These are phyloP conservation scores for Synergus gifuensis DNA, from an alignment of 2,888 invertebrate genomes.

Conservation along the genomic window DNA sequence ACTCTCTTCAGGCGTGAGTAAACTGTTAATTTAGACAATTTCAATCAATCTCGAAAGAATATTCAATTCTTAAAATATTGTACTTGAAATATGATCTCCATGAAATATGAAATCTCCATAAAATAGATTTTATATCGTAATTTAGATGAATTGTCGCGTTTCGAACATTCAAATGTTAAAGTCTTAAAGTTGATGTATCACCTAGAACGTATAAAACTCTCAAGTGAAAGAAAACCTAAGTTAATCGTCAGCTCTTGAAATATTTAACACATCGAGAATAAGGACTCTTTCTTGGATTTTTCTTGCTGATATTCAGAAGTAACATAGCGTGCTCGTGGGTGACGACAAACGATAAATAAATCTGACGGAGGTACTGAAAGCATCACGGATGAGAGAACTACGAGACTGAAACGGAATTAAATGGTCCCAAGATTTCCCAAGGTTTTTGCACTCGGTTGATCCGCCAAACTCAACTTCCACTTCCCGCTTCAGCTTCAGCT, in stretches of 20 bases:
- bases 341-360: conserved; percentile 31
- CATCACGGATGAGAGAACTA: conserved; percentile 29
- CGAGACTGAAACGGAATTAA: conserved; percentile 24
- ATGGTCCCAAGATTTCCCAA: conserved; percentile 26
- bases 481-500: not conserved
- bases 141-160: no score
- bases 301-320: not conserved
- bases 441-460: conserved; percentile 38
- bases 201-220: not conserved
- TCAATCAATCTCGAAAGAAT: not conserved
- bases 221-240: not conserved
- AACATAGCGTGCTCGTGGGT: conserved; percentile 12
- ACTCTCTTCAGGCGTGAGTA: not conserved
- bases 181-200: no score
- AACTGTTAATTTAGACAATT: not conserved
- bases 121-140: no score
- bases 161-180: no score
- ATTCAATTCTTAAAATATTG: not conserved
- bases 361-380: conserved; percentile 22
- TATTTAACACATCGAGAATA: not conserved
- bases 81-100: not conserved
- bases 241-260: not conserved
- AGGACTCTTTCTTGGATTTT: not conserved
- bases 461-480: conserved; percentile 22
- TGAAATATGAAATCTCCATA: no score